Conservation (phyloP, 2,888 invertebrate species). For the Hetaerina titia region DNA sequence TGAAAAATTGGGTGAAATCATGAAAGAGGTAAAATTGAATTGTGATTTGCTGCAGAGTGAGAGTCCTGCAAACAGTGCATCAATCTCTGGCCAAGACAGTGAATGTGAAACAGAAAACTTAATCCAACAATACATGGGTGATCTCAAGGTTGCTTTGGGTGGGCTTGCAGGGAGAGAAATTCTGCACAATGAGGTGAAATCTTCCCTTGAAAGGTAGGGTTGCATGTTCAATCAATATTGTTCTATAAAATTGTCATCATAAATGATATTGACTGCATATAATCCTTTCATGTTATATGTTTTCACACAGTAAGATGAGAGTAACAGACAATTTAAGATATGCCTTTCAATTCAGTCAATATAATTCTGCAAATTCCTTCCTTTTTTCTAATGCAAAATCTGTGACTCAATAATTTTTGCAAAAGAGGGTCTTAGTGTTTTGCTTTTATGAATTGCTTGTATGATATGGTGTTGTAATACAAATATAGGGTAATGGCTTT, state of each 20-base stretch:
- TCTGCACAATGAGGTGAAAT: background rate
- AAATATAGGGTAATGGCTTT: background rate
- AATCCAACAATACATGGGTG: background rate
- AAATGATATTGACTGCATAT: too few species aligned
- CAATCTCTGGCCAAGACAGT: background rate
- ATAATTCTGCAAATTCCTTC: too few species aligned
- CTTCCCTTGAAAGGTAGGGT: background rate
- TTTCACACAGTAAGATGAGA: background rate
- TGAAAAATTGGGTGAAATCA: background rate
- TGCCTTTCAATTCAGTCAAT: too few species aligned
- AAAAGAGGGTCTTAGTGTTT: too few species aligned
- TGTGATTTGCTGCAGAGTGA: background rate
- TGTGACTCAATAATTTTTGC: too few species aligned
- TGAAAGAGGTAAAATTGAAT: background rate
- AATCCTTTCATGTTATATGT: background rate
- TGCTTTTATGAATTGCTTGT: background rate
- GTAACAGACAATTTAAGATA: too few species aligned
- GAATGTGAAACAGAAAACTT: background rate
- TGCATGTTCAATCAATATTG: background rate
- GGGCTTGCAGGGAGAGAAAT: background rate
- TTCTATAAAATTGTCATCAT: background rate
- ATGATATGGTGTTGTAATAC: background rate
- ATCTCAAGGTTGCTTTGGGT: background rate
- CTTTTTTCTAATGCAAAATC: too few species aligned
- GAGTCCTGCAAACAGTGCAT: background rate